A percentile compares a stretch with the other conserved stretches of the same genome.
Conservation (phyloP, 2,888 invertebrate genomes). For the Meteorus cinctellus region DNA sequence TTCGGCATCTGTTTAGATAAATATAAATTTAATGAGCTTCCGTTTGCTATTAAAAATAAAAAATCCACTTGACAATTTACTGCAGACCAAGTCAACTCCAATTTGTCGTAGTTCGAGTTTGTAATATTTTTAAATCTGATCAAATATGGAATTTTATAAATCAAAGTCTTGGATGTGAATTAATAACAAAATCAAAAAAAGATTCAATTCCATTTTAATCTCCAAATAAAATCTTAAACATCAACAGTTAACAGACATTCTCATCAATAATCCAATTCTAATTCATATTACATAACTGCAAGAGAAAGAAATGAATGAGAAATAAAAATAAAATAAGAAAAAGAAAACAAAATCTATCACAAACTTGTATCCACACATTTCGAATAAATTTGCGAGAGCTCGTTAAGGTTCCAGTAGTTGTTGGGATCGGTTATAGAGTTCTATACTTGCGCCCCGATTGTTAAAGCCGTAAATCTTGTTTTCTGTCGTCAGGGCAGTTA, state of each 20-base stretch:
- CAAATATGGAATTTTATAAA: no score
- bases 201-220: no score
- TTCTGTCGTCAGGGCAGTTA: slow-evolving; percentile 45
- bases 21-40: slow-evolving; percentile 1
- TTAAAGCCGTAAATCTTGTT: slow-evolving; percentile 53
- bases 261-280: slow-evolving; percentile 17
- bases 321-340: neutral
- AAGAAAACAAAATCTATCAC: neutral
- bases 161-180: no score
- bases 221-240: no score
- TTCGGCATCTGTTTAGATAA: neutral
- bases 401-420: slow-evolving; percentile 47
- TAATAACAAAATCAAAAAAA: no score
- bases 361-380: neutral
- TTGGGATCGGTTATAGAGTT: slow-evolving; percentile 40
- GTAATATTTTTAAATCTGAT: no score
- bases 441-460: slow-evolving; percentile 45
- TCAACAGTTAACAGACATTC: slow-evolving; percentile 7
- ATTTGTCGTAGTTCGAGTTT: no score
- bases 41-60: neutral
- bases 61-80: neutral
- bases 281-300: neutral
- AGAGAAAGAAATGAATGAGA: neutral
- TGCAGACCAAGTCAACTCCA: neutral
- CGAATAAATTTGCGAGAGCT: slow-evolving; percentile 44